These are phyloP conservation scores for Nomada hirtipes DNA, from an alignment of 2,888 invertebrate genomes.

Conservation along the genomic window DNA sequence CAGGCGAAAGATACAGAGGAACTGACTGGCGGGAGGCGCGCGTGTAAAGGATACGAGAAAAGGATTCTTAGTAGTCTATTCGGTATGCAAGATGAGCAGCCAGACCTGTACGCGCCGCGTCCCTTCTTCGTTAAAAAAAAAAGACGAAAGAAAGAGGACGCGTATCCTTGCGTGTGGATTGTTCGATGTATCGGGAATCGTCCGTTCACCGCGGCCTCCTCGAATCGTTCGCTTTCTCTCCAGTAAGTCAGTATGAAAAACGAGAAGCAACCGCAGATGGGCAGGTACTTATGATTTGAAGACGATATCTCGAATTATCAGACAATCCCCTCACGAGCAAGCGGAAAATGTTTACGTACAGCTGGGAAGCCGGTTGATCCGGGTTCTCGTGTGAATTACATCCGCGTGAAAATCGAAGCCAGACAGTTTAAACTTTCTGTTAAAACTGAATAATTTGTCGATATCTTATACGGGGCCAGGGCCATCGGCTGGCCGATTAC, in stretches of 20 bases:
- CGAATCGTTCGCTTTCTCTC: conserved; percentile 10
- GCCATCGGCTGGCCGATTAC: conserved; percentile 18
- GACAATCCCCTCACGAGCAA: conserved; percentile 48
- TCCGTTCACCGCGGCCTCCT: background rate
- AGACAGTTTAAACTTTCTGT: conserved; percentile 42
- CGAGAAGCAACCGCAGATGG: conserved; percentile 28
- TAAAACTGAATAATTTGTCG: conserved; percentile 44
- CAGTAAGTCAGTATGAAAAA: conserved; percentile 14
- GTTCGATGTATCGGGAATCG: conserved; percentile 51
- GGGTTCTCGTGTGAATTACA: conserved; percentile 60
- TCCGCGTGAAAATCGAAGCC: conserved; percentile 46
- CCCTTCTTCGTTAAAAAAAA: conserved; percentile 63
- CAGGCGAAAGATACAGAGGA: conserved; percentile 18
- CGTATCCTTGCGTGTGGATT: conserved; percentile 63
- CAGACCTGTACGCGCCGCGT: conserved; percentile 68
- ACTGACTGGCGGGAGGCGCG: conserved; percentile 44
- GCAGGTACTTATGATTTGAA: conserved; percentile 39
- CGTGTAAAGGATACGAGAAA: conserved; percentile 71
- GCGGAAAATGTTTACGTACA: conserved; percentile 51
- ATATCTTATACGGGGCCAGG: conserved; percentile 37
- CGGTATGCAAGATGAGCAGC: conserved; percentile 75
- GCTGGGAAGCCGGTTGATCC: conserved; percentile 39
- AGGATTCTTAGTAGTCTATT: conserved; percentile 76
- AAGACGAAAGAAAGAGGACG: conserved; percentile 33
- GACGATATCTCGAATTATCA: conserved; percentile 43